Percentiles rank a stretch among this genome's conserved stretches.
phyloP scores from a whole-genome alignment of 2,888 invertebrate species.

The Melipona bicolor region DNA sequence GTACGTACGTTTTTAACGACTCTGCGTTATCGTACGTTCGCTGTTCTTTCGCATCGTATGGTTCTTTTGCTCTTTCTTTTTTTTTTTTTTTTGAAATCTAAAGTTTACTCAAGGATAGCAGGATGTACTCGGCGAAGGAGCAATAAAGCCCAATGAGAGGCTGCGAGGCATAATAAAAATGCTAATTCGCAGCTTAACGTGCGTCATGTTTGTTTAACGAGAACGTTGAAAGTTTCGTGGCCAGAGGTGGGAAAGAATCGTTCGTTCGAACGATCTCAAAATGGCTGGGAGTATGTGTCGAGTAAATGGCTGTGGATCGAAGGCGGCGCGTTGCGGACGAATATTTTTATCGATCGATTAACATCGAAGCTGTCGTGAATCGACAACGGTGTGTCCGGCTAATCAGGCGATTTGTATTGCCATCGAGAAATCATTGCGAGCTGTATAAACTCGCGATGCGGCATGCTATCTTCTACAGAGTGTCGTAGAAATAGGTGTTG shows the following conservation, averaged over 20 bases:
- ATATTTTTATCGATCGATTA: slow-evolving; percentile 65
- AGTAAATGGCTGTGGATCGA: background rate
- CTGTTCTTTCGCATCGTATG: background rate
- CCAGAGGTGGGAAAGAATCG: background rate
- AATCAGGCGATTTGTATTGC: slow-evolving; percentile 63
- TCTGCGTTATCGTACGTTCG: background rate
- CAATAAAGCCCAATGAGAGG: slow-evolving; percentile 38
- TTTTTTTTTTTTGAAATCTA: slow-evolving; percentile 14
- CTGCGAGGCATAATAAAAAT: slow-evolving; percentile 54
- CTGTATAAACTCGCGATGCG: background rate
- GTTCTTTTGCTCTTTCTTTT: slow-evolving; percentile 3
- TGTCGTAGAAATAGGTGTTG: background rate
- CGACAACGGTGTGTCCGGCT: slow-evolving; percentile 38
- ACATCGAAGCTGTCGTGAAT: slow-evolving; percentile 47
- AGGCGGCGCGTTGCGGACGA: background rate
- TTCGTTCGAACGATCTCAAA: background rate
- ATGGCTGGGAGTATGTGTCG: background rate
- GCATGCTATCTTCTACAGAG: background rate
- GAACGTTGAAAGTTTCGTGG: slow-evolving; percentile 36
- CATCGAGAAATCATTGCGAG: slow-evolving; percentile 16
- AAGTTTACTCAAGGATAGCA: slow-evolving; percentile 40
- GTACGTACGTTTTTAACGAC: background rate
- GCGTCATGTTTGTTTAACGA: slow-evolving; percentile 59
- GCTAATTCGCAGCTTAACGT: slow-evolving; percentile 54
- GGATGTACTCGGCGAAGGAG: slow-evolving; percentile 35